Base-by-base conservation (phyloP, 2,888 invertebrate genomes). In the Pterostichus madidus region DNA sequence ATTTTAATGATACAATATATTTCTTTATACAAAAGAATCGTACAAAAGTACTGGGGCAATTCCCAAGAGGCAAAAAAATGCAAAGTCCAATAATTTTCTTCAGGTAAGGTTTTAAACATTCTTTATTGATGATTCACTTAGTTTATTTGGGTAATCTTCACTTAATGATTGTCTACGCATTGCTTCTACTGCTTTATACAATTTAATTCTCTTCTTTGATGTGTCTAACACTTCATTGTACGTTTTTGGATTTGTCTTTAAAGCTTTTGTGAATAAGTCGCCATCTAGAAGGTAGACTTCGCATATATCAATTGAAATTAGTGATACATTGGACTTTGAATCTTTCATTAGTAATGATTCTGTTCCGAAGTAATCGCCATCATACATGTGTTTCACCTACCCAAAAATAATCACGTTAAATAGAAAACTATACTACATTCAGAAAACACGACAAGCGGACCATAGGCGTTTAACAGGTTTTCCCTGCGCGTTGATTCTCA, bases 281-380 rank as follows among this genome's bases (percentile, higher is more conserved):
- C 39, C 17, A 3, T 71, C 68, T 13, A 91, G 84, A 17, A 87
- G 85, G 79, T 89, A 89, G 39, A 91, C 85, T 84, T 91, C 91
- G 83, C 90, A 89, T 31, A 89, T 89, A 84, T 91, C 91, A 11
- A 90, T 87, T 0, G 91, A 91, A 1, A 90, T 84, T 2, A 91
- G 89, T 7, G 86, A 90, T 0, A 89, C 1, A 88, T 86, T 13
- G 90, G 86, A 8, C 87, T 87, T 84, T 90, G 8, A 31, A 64
- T 89, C 89, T 4, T 90, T 87, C 6, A 59, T 11, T 85, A 90
- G 88, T 10, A 31, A 24, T 15, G 24, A 24, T 17, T 5, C 59
- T 10, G 91, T 86, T 0, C 91, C 91, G 84, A 91, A 91, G 85
- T 90, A 88, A 3, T 89, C 87, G 8, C 90, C 91, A 84, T 91